phyloP scores from a whole-genome alignment of 2,888 invertebrate genomes.

The Tipula confusa region DNA sequence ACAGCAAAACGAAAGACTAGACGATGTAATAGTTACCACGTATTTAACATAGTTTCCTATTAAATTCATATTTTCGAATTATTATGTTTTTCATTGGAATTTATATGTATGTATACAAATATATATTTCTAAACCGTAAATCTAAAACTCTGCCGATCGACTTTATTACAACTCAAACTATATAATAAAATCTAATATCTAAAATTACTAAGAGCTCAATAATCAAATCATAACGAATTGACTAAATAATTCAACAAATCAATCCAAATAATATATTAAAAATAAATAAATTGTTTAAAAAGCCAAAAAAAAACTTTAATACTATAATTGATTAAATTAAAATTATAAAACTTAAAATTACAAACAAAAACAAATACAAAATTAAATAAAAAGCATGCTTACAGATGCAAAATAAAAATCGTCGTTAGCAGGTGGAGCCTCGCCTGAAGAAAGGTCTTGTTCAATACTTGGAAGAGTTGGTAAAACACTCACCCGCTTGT shows the following conservation, averaged over 20 bases:
- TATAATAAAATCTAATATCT: constrained; percentile 35
- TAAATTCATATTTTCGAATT: too few relatives aligned
- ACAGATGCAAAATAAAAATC: constrained; percentile 50
- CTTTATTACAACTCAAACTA: constrained; percentile 32
- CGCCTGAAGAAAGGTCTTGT: constrained; percentile 1
- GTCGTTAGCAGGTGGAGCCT: constrained; percentile 45
- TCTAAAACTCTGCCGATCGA: constrained; percentile 34
- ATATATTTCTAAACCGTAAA: background rate
- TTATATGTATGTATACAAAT: too few relatives aligned
- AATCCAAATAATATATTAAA: constrained; percentile 34
- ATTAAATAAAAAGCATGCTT: constrained; percentile 43
- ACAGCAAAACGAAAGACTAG: too few relatives aligned
- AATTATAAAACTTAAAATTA: constrained; percentile 36
- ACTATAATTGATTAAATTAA: constrained; percentile 31
- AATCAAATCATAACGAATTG: constrained; percentile 35
- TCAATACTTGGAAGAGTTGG: constrained; percentile 30
- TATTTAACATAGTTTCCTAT: too few relatives aligned
- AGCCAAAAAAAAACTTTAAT: constrained; percentile 33
- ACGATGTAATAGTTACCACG: too few relatives aligned
- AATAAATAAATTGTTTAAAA: constrained; percentile 42
- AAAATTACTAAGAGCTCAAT: constrained; percentile 38
- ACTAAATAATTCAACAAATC: background rate
- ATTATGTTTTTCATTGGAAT: too few relatives aligned
- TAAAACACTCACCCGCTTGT: constrained; percentile 87
- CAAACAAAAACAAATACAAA: constrained; percentile 37